A percentile compares a stretch with the other conserved stretches of the same genome.
Evolutionary conservation across 2,888 invertebrate genomes (phyloP).

Genomic region (Andricus quercusramuli): DNA sequence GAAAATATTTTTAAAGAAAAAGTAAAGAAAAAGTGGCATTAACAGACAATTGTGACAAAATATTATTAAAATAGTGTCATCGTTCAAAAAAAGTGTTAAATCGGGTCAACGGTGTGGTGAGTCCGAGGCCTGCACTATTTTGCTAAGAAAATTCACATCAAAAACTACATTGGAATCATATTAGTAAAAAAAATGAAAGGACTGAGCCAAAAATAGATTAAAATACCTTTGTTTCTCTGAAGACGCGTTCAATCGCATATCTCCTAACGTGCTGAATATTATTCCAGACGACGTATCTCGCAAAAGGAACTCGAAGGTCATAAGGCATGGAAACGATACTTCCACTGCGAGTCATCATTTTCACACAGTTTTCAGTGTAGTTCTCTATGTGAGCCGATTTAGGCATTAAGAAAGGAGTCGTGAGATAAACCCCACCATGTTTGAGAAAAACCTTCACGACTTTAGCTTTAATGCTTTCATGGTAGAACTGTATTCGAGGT

Average conservation of each 20-base stretch:
- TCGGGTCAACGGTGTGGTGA: no score
- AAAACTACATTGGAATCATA: no score
- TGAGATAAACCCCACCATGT: constrained; percentile 89
- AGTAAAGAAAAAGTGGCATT: no score
- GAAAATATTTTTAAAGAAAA: no score
- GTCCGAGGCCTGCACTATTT: no score
- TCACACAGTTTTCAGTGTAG: constrained; percentile 83
- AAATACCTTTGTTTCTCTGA: constrained; percentile 86
- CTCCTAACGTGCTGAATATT: constrained; percentile 89
- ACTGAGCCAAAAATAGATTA: background rate
- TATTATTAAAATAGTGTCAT: no score
- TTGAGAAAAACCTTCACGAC: constrained; percentile 84
- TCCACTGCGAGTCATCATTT: constrained; percentile 93
- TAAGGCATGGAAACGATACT: constrained; percentile 91
- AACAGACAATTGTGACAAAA: no score
- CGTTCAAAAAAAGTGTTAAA: no score
- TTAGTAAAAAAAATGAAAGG: constrained; percentile 9
- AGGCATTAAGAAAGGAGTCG: constrained; percentile 91
- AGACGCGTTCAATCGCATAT: constrained; percentile 93
- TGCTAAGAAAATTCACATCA: no score
- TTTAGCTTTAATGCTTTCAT: constrained; percentile 76
- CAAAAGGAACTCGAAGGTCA: constrained; percentile 90
- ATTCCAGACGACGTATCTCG: constrained; percentile 90
- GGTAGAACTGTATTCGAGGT: constrained; percentile 62
- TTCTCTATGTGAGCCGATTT: constrained; percentile 82